Percentiles rank a stretch among this genome's conserved stretches.
These are phyloP conservation scores for Ceratosolen solmsi DNA, from an alignment of 1,140 invertebrate species.

Conservation along the genomic window DNA sequence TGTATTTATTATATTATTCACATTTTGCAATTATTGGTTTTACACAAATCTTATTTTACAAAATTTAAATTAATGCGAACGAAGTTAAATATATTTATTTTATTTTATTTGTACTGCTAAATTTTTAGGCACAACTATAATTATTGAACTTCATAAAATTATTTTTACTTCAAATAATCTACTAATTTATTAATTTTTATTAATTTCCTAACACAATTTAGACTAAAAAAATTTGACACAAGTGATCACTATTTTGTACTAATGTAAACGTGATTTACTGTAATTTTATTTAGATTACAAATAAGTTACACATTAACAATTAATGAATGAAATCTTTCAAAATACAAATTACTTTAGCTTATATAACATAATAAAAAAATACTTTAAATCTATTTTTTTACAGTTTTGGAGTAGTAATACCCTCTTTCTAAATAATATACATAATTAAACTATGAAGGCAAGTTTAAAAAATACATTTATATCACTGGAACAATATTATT, in stretches of 20 bases:
- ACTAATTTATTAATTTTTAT: background rate
- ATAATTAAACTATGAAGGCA: constrained; percentile 15
- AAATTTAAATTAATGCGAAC: constrained; percentile 3
- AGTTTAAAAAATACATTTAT: constrained; percentile 28
- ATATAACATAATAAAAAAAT: constrained; percentile 44
- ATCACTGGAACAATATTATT: background rate
- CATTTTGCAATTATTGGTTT: background rate
- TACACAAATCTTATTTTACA: background rate
- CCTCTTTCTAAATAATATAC: constrained; percentile 17
- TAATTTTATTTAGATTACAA: constrained; percentile 22
- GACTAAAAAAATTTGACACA: constrained; percentile 41
- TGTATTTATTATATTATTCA: constrained; percentile 15
- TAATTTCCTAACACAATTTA: background rate
- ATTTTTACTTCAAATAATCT: background rate
- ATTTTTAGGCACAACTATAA: constrained; percentile 38
- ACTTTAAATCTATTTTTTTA: constrained; percentile 33
- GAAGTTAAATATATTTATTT: background rate
- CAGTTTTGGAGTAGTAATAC: background rate
- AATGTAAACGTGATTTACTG: background rate
- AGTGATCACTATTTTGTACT: constrained; percentile 17
- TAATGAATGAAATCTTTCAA: constrained; percentile 18
- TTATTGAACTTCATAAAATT: background rate
- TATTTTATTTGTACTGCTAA: constrained; percentile 34
- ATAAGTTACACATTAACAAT: constrained; percentile 28
- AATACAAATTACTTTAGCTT: constrained; percentile 22